Evolutionary conservation across 37 sponge, comb jelly and placozoan species (phyloP), one percentile per base, ranked within the genome.

Genomic region (Tethya wilhelma): DNA sequence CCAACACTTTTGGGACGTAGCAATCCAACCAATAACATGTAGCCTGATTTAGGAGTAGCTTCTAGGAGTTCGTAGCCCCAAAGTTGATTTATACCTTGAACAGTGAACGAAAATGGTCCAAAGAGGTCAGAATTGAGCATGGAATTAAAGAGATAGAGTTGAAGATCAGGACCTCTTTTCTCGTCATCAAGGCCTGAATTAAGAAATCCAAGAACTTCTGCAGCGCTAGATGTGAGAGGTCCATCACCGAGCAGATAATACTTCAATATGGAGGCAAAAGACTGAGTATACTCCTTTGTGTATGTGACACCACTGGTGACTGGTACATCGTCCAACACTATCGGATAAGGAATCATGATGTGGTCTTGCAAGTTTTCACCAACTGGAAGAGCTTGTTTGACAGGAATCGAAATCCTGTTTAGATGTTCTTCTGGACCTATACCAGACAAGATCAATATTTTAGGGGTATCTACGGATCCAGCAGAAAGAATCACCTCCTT

Each of bases 341-440:
- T 64, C 40, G 59, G 74, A 39, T 87, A 44, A 29, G 90, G 81
- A 0, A 88, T 59, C 82, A 88, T 85, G 31, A 91, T 29, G 37
- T 91, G 91, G 64, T 95, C 95, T 73, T 95, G 92, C 32, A 95
- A 80, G 71, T 95, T 95, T 78, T 88, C 67, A 26, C 95, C 95
- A 2, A 95, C 95, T 22, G 95, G 95, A 38, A 95, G 66, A 23
- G 91, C 90, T 33, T 65, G 56, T 12, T 31, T 30, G 17, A 86
- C 69, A 42, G 65, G 46, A 1, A 95, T 67, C 1, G 66, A 40
- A 39, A 72, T 67, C 0, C n/a, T 22, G 1, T 62, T 59, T 5
- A 96, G 73, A 43, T 92, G 83, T 0, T 83, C 88, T 23, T 44
- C 41, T 9, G 94, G 96, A 7, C 96, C 96, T 32, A 96, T 77